Evolutionary conservation across 2,888 invertebrate species (phyloP), one percentile per base, ranked within the genome.

Genomic region (Harmothoe impar): DNA sequence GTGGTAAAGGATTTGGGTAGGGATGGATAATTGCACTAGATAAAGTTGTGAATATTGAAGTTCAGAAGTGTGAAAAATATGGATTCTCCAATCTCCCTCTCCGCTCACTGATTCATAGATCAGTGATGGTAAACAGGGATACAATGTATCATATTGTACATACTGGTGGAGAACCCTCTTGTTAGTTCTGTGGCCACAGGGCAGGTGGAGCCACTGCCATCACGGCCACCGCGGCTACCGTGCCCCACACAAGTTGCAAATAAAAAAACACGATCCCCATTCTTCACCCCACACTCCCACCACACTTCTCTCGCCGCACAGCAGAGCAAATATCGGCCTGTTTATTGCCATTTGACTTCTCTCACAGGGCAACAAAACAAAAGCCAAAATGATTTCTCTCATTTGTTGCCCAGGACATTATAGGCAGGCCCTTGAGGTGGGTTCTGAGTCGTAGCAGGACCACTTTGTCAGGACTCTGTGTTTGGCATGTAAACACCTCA

Each of bases 261-360:
- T 17, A 25, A 43, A 43, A 43, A 43, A 84, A 84, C 23, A 84
- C 31, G 51, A 84, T 7, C 62, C n/a, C 3, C n/a, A 12, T 62
- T 84, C 33, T 84, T 84, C 33, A n/a, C 33, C 84, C 1, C 43
- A 51, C 84, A 72, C n/a, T 15, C 29, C 17, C 72, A 84, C 31
- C 23, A 84, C 35, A 20, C n/a, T 10, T 10, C 10, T 10, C 10
- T 10, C 43, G 3, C 43, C 43, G 10, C 43, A 43, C 43, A 25
- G 23, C 78, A 78, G 78, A 20, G 52, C 84, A 84, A 84, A 84
- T 35, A 84, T 0, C 31, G 25, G 0, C 43, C 3, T 52, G 31
- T 54, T 86, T 86, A 86, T 86, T 86, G 86, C 86, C 86, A 86
- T 52, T 86, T 86, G 86, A 86, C 86, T 86, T 86, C 54, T n/a